A percentile compares a stretch with the other conserved stretches of the same genome.
Conservation (phyloP, 2,797 vertebrate genomes). For the Coccyzus lansbergi region DNA sequence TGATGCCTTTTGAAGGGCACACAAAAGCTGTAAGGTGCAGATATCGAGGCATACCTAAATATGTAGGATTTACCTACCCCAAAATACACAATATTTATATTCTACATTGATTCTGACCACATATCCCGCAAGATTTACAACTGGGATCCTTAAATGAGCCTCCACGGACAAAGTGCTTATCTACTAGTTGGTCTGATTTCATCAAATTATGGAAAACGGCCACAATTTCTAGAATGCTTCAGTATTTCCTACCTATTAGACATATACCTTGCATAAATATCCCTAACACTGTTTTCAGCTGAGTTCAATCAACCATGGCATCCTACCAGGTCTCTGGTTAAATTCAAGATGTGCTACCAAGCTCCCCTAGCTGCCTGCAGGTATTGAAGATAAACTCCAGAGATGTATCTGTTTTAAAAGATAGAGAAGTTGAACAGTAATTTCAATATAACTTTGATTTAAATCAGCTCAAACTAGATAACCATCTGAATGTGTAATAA, state of each 20-base stretch:
- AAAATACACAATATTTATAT: not conserved
- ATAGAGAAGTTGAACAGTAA: not conserved
- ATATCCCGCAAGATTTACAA: not conserved
- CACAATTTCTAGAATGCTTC: not conserved
- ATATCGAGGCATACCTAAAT: not conserved
- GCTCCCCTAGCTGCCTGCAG: not conserved
- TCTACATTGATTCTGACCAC: not conserved
- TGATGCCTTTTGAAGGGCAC: not conserved
- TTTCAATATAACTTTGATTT: not conserved
- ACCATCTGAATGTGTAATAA: not conserved
- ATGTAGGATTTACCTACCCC: not conserved
- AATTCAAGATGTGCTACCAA: not conserved
- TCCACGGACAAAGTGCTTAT: not conserved
- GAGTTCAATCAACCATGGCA: not conserved
- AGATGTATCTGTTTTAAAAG: not conserved
- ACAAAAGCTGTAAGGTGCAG: not conserved
- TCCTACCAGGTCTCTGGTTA: not conserved
- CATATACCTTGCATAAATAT: not conserved
- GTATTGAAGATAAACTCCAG: not conserved
- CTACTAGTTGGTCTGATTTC: not conserved
- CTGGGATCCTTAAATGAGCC: not conserved
- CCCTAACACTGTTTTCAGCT: not conserved
- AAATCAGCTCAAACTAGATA: not conserved
- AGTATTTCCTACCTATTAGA: not conserved
- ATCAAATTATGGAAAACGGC: not conserved